These are phyloP conservation scores for Sinosuthora webbiana DNA, from an alignment of 2,113 vertebrate genomes.

Conservation along the genomic window DNA sequence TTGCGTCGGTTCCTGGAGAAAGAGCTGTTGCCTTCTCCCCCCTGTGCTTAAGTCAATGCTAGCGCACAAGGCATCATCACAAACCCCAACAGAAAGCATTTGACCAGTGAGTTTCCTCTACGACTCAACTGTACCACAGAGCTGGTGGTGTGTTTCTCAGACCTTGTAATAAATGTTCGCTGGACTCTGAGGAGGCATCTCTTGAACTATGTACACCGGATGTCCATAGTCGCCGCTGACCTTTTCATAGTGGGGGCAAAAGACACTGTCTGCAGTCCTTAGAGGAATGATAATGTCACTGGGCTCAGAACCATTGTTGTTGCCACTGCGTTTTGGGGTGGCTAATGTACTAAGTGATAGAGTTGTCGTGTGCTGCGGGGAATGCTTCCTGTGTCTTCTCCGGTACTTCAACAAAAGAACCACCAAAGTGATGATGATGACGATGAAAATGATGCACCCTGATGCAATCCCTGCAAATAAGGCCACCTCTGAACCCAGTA, in stretches of 20 bases:
- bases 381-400: slow-evolving; percentile 95
- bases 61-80: slow-evolving; percentile 70
- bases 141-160: slow-evolving; percentile 75
- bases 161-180: slow-evolving; percentile 99
- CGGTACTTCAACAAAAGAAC: slow-evolving; percentile 95
- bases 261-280: slow-evolving; percentile 98
- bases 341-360: slow-evolving; percentile 96
- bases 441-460: slow-evolving; percentile 95
- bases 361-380: slow-evolving; percentile 90
- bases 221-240: slow-evolving; percentile 99
- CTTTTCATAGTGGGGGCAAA: slow-evolving; percentile 99
- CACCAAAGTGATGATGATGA: slow-evolving; percentile 98
- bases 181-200: slow-evolving; percentile 98
- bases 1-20: slow-evolving; percentile 55
- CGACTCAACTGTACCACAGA: slow-evolving; percentile 70
- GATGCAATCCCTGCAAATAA: slow-evolving; percentile 96
- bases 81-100: slow-evolving; percentile 74
- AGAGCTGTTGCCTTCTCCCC: slow-evolving; percentile 54
- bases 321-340: slow-evolving; percentile 92
- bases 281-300: slow-evolving; percentile 99
- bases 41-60: slow-evolving; percentile 71
- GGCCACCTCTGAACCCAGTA: slow-evolving; percentile 94
- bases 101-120: slow-evolving; percentile 72
- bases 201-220: slow-evolving; percentile 98
- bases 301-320: slow-evolving; percentile 97